Evolutionary conservation across 2,888 invertebrate species (phyloP).

Genomic region (Philaethria dido): DNA sequence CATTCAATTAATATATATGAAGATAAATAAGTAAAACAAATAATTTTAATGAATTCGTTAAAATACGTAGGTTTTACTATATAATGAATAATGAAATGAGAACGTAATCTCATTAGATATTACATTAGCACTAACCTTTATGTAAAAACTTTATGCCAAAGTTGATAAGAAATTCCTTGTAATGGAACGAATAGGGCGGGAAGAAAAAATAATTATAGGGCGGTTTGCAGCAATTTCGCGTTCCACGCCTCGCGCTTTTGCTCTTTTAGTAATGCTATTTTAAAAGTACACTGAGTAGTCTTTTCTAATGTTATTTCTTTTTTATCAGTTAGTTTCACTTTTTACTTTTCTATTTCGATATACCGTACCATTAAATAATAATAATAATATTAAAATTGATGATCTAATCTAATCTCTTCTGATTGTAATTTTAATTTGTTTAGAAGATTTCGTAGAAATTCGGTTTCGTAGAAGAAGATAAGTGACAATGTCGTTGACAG

Average conservation of each 20-base stretch:
- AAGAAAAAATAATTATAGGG: conserved; percentile 63
- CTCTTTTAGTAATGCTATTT: conserved; percentile 35
- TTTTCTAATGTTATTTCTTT: conserved; percentile 3
- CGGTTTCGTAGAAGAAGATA: too few relatives aligned
- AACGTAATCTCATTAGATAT: conserved; percentile 7
- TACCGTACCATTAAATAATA: too few relatives aligned
- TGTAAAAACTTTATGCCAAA: conserved; percentile 15
- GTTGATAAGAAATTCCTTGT: conserved; percentile 57
- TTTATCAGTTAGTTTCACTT: background rate
- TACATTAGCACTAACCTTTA: conserved; percentile 13
- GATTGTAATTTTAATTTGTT: too few relatives aligned
- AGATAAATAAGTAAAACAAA: too few relatives aligned
- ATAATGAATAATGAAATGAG: background rate
- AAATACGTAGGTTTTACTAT: background rate
- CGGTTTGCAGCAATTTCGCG: conserved; percentile 58
- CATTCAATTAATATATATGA: too few relatives aligned
- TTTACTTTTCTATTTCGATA: background rate
- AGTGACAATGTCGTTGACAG: too few relatives aligned
- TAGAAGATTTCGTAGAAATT: too few relatives aligned
- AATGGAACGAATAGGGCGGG: conserved; percentile 63
- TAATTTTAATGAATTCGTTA: too few relatives aligned
- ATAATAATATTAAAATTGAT: too few relatives aligned
- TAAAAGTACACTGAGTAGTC: conserved; percentile 20
- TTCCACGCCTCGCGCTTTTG: conserved; percentile 47
- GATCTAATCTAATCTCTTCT: too few relatives aligned